Base-by-base conservation (phyloP, 1,140 invertebrate species). In the Drosophila kanapiae region DNA sequence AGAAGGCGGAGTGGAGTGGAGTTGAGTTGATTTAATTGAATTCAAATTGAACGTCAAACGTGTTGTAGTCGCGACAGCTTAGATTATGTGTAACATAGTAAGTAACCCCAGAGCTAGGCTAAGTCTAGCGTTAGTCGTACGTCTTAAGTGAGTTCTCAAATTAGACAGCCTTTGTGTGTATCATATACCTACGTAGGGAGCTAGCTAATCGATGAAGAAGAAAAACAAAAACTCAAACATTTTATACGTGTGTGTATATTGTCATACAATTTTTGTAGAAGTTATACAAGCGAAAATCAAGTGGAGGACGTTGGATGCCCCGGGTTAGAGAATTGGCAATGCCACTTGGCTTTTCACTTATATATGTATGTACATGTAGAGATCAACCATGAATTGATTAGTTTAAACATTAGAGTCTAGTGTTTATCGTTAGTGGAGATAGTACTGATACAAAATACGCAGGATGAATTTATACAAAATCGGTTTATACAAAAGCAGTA, bases 31-130 rank as follows among this genome's bases (percentile, higher is more conserved):
- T 58, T 74, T 74, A 75, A 72, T 65, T 88, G n/a, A 71, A 84
- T 80, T 84, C 67, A 67, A 87, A 87, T 82, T 90, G 69, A 69
- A 65, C 84, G 84, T 88, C 77, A 88, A 88, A 88, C 84, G 84
- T 90, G 80, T 88, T 75, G 68, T 88, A 88, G 80, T 54, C 82
- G 35, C 49, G 53, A 56, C 53, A 88, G 77, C 68, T 78, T 88
- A 88, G 85, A 90, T 82, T 90, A 90, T 90, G 85, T 90, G 81
- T 90, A 76, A 90, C 85, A 82, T 90, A 90, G 85, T 90, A 90
- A 90, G 85, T 45, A 59, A 61, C 64, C 60, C 49, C 35, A 16
- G 40, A 77, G 56, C 63, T 77, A 69, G 68, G 18, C 61, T 68
- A 74, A 75, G 68, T 31, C 27, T 49, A 69, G 45, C 40, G 43